Conservation (phyloP, 53 echinoderm and acorn worm species). For the Echinarachnius parma region DNA sequence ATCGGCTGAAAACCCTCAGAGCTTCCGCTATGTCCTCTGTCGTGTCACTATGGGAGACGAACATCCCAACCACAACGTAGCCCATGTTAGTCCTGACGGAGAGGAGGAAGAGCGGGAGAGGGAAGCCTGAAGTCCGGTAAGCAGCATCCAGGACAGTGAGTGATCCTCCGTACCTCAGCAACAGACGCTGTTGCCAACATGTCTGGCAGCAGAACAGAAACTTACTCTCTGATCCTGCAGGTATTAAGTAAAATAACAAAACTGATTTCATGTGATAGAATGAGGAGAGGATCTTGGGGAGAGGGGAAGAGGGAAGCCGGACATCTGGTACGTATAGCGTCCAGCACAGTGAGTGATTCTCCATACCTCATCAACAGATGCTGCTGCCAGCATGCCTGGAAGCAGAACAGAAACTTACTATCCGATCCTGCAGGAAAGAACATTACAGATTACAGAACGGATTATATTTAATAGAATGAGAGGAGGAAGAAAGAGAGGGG, state of each 20-base stretch:
- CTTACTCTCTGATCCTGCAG: constrained; percentile 39
- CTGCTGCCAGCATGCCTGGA: constrained; percentile 55
- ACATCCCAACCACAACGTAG: constrained; percentile 56
- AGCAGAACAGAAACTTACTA: constrained; percentile 68
- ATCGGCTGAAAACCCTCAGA: constrained; percentile 45
- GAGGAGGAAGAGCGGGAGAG: constrained; percentile 62
- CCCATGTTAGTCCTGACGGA: constrained; percentile 55
- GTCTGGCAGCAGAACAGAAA: constrained; percentile 75
- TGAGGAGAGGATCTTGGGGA: no score
- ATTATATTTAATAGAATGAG: no score
- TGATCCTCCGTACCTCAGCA: constrained; percentile 43
- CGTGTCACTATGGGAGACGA: constrained; percentile 61
- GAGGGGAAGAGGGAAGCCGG: constrained; percentile 44
- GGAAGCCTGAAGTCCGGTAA: constrained; percentile 40
- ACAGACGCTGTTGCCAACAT: constrained; percentile 50
- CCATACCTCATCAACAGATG: constrained; percentile 57
- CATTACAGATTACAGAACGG: no score
- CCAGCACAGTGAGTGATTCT: constrained; percentile 41
- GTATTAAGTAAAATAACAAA: no score
- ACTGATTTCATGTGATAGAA: no score
- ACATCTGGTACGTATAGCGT: constrained; percentile 53
- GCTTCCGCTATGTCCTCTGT: constrained; percentile 58
- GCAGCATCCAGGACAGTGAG: constrained; percentile 57
- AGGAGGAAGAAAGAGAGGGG: no score
- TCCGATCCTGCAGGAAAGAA: constrained; percentile 21